Conservation (phyloP, 1,140 invertebrate genomes). For the Drosophila bifasciata region DNA sequence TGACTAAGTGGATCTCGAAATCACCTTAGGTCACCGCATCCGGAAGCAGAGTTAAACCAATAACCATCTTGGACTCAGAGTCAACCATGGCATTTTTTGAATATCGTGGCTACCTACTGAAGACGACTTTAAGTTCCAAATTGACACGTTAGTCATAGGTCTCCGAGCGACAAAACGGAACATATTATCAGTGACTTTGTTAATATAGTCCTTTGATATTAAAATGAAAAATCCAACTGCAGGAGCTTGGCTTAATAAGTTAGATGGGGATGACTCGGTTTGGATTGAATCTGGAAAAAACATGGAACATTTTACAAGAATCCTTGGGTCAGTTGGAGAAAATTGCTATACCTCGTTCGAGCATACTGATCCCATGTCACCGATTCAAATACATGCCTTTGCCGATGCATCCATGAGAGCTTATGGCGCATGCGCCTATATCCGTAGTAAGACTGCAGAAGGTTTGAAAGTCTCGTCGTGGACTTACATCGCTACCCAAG, state of each 20-base stretch:
- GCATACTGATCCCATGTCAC: neutral
- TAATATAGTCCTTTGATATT: neutral
- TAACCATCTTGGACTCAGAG: slow-evolving; percentile 3
- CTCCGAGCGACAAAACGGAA: slow-evolving; percentile 8
- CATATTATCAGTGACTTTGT: neutral
- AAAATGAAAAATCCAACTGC: too few relatives aligned
- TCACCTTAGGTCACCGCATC: neutral
- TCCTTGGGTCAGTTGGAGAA: too few relatives aligned
- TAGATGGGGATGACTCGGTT: too few relatives aligned
- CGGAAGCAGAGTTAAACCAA: neutral
- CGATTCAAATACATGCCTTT: slow-evolving; percentile 1
- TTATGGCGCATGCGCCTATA: neutral
- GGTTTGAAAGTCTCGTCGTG: too few relatives aligned
- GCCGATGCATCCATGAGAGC: slow-evolving; percentile 5
- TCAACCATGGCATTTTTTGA: neutral
- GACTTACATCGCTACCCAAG: too few relatives aligned
- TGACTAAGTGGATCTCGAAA: neutral
- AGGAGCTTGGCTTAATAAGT: too few relatives aligned
- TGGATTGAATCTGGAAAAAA: too few relatives aligned
- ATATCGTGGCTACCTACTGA: neutral
- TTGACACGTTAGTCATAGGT: neutral
- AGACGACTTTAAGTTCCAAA: slow-evolving; percentile 1
- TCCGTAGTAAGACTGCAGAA: neutral
- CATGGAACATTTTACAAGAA: too few relatives aligned
- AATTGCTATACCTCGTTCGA: too few relatives aligned